These are phyloP conservation scores for Lagocephalus sceleratus DNA, from an alignment of 2,797 vertebrate genomes.

Conservation along the genomic window DNA sequence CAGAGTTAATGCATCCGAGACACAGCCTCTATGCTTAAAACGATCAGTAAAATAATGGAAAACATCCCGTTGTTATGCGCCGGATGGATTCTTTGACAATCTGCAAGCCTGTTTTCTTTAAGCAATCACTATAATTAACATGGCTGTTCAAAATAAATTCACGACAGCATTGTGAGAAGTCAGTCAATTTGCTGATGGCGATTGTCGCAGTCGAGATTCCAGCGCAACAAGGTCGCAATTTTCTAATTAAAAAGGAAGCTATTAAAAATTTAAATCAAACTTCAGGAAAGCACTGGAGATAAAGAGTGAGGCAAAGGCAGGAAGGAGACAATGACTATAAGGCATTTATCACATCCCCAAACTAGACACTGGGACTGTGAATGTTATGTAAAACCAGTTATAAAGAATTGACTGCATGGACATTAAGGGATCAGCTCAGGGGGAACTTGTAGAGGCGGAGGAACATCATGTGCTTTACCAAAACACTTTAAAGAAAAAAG, in stretches of 20 bases:
- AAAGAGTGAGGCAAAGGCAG: constrained; percentile 7
- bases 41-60: neutral
- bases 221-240: constrained; percentile 16
- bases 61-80: constrained; percentile 3
- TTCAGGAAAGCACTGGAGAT: constrained; percentile 30
- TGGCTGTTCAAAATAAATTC: neutral
- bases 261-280: constrained; percentile 38
- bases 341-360: too few relatives aligned
- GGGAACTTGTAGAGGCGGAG: constrained; percentile 25
- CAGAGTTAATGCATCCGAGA: neutral
- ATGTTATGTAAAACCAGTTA: too few relatives aligned
- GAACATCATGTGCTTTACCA: constrained; percentile 13
- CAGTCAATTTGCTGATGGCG: constrained; percentile 8
- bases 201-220: constrained; percentile 1
- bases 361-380: too few relatives aligned
- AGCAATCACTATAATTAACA: neutral
- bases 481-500: too few relatives aligned
- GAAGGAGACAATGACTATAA: constrained; percentile 7
- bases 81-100: constrained; percentile 1
- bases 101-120: neutral
- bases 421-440: too few relatives aligned
- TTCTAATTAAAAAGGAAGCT: constrained; percentile 32
- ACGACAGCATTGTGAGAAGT: constrained; percentile 5
- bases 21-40: constrained; percentile 8
- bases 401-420: too few relatives aligned